Base-by-base conservation (phyloP, 2,888 invertebrate genomes). In the Bombyx huttoni region DNA sequence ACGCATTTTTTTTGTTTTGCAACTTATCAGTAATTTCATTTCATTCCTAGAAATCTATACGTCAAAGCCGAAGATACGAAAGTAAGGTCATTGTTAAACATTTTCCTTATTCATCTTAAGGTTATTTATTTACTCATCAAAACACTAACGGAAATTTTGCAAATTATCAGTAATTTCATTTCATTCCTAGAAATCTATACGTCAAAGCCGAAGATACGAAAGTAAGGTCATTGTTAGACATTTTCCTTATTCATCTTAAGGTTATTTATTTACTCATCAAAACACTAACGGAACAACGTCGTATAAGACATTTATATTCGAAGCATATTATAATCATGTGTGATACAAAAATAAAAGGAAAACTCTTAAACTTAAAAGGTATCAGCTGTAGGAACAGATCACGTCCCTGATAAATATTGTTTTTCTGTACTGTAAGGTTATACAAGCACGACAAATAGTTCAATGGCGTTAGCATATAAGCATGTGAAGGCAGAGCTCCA, bases 401-500 rank as follows among this genome's bases (percentile, higher is more conserved):
- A 24, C 24, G 5, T 24, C 24, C 24, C 2, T 24, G 1, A 24
- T 24, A 24, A 24, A 24, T 24, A 24, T 5, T 24, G 24, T 5
- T 24, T 24, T 24, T 24, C 24, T 24, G 24, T 24, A 24, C 24
- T 24, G 24, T 24, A 24, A 24, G 24, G 5, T 24, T 24, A 1
- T 3, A 24, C 2, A 24, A 24, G 24, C 24, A 24, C 24, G 24
- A 24, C 24, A 2, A 24, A 2, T 5, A 24, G 24, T 24, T 5
- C 24, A 24, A 24, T 24, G 24, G 5, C 5, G 24, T 24, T 3
- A 24, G 24, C 24, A 24, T 24, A 40, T 40, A 40, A 40, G 40
- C 2, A 10, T 5, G 40, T 6, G 12, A 12, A 2, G n/a, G 3
- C 50, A 45, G 33, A 89, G 96, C 96, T 95, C 96, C 96, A 96